Evolutionary conservation across 2,113 vertebrate species (phyloP).

Genomic region (Cairina moschata): DNA sequence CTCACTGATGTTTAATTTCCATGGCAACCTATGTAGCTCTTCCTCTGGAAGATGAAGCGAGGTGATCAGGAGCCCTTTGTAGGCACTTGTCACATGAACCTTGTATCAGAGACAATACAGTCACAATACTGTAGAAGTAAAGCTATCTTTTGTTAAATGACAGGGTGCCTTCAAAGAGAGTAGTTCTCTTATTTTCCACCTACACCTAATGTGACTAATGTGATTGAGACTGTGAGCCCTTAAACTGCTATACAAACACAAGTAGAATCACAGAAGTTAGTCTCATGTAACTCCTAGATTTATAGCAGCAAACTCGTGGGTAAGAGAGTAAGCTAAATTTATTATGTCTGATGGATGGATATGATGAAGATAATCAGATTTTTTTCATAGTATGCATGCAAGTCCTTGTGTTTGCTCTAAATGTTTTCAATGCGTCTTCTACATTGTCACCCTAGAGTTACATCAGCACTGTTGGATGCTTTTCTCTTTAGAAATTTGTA

Average conservation of each 20-base stretch:
- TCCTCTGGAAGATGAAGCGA: neutral
- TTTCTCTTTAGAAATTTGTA: neutral
- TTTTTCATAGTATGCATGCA: neutral
- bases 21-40: neutral
- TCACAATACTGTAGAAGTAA: neutral
- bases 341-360: neutral
- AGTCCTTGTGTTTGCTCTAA: neutral
- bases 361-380: neutral
- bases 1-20: neutral
- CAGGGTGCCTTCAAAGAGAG: neutral
- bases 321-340: neutral
- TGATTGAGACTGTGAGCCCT: conserved; percentile 11
- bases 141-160: conserved; percentile 3
- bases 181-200: conserved; percentile 7
- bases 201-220: neutral
- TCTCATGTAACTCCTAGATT: neutral
- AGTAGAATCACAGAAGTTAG: neutral
- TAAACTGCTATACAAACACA: neutral
- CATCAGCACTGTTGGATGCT: neutral
- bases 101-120: too few species aligned
- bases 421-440: neutral
- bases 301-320: neutral
- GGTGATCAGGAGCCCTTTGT: neutral
- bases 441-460: neutral
- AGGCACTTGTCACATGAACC: neutral